Base-by-base conservation (phyloP, 2,797 vertebrate species). In the Ctenopoma kingsleyae region DNA sequence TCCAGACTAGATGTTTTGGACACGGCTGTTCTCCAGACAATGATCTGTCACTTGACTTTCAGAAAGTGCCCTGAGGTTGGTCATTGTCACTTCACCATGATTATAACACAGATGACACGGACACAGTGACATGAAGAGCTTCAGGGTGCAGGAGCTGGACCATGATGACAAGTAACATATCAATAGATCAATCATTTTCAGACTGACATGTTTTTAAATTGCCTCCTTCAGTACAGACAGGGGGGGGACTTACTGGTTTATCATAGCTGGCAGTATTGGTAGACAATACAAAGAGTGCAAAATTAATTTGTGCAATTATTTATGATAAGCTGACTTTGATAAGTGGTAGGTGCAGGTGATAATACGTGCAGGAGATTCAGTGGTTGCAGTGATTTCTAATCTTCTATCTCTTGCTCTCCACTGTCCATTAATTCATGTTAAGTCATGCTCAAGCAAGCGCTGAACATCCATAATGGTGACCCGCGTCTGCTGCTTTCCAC, bases 131-230 rank as follows among this genome's bases (percentile, higher is more conserved):
- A 71, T 2, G 1, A 22, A 27, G 67, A 53, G 68, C 75, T 76
- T 35, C 46, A 6, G 75, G 82, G 63, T 17, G 35, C 71, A n/a
- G 22, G 16, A 16, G 50, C 50, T 57, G 70, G 59, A 67, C 78
- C 53, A 22, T 1, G 71, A 61, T 74, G 76, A 63, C 78, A 78
- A 78, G 64, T 53, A 32, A 73, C 71, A 67, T 8, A 68, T 65
- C 72, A 49, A 73, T 50, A 58, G 60, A 81, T 84, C 82, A 60
- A 67, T 82, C 70, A 61, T 62, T 50, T 67, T 35, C 65, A 69
- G 43, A 32, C 43, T 46, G 67, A 59, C 55, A 10, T 11, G 55
- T 51, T 43, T 30, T 25, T 35, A 72, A 73, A 53, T 30, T 8
- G 46, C 3, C 22, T 30, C n/a, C 27, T 48, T 77, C 63, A 46